A percentile compares a stretch with the other conserved stretches of the same genome.
phyloP scores from a whole-genome alignment of 2,888 invertebrate genomes.

The Caprella mutica region DNA sequence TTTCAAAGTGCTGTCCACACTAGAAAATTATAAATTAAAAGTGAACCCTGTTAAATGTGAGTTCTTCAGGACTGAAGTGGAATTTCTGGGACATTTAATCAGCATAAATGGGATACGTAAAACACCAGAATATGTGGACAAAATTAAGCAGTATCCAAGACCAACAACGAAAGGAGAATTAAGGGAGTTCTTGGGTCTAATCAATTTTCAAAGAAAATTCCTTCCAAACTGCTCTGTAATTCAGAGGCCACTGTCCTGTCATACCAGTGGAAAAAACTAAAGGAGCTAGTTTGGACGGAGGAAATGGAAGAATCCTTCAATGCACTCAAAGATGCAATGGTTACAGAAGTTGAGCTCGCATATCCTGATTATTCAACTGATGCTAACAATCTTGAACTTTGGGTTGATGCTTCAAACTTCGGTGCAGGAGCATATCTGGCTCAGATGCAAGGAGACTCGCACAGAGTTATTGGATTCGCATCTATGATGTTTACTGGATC shows the following conservation, averaged over 20 bases:
- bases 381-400: neutral
- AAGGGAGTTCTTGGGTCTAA: neutral
- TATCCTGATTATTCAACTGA: neutral
- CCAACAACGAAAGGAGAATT: neutral
- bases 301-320: neutral
- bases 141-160: neutral
- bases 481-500: neutral
- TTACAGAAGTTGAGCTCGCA: neutral
- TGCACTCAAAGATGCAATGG: neutral
- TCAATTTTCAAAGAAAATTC: neutral
- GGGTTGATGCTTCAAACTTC: neutral
- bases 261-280: neutral
- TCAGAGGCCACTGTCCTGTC: neutral
- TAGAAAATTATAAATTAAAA: neutral
- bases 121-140: neutral
- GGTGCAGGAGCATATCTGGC: neutral
- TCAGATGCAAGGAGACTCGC: neutral
- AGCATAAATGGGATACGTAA: neutral
- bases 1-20: neutral
- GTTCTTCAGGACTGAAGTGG: neutral
- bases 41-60: neutral
- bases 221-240: neutral
- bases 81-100: neutral
- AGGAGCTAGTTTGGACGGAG: neutral
- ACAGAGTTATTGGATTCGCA: neutral